phyloP scores from a whole-genome alignment of 2,888 invertebrate genomes.

The Tupiocoris notatus region DNA sequence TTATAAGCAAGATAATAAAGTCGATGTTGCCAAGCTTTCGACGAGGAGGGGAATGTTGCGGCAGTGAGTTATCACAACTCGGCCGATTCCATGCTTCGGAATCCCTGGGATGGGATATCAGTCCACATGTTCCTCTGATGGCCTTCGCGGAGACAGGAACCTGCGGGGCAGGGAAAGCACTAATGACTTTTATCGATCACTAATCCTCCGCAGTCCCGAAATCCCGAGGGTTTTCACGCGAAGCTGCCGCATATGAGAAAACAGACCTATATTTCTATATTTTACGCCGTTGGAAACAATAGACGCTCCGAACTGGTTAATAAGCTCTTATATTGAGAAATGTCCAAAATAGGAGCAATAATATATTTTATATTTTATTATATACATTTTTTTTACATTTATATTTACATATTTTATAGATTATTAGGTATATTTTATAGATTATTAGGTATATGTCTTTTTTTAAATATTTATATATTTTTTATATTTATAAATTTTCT shows the following conservation, averaged over 20 bases:
- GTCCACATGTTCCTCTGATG: background rate
- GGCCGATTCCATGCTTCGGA: background rate
- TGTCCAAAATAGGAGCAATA: too few relatives aligned
- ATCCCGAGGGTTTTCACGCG: background rate
- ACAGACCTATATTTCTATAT: too few relatives aligned
- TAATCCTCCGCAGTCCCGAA: background rate
- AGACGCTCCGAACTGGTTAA: too few relatives aligned
- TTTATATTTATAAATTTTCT: too few relatives aligned
- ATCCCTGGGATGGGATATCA: background rate
- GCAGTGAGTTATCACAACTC: background rate
- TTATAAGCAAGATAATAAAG: background rate
- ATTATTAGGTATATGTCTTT: too few relatives aligned
- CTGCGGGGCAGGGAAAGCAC: background rate
- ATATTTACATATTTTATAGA: too few relatives aligned
- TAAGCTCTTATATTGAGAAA: too few relatives aligned
- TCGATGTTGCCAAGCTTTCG: background rate
- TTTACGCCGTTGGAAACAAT: too few relatives aligned
- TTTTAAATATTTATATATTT: too few relatives aligned
- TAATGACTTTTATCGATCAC: background rate
- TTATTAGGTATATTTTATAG: too few relatives aligned
- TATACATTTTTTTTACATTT: too few relatives aligned
- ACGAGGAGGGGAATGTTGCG: background rate
- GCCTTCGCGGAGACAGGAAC: background rate
- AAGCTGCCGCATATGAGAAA: background rate
- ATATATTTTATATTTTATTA: too few relatives aligned